These are phyloP conservation scores for Phoxinus dragarum DNA, from an alignment of 2,797 vertebrate species.

Conservation along the genomic window DNA sequence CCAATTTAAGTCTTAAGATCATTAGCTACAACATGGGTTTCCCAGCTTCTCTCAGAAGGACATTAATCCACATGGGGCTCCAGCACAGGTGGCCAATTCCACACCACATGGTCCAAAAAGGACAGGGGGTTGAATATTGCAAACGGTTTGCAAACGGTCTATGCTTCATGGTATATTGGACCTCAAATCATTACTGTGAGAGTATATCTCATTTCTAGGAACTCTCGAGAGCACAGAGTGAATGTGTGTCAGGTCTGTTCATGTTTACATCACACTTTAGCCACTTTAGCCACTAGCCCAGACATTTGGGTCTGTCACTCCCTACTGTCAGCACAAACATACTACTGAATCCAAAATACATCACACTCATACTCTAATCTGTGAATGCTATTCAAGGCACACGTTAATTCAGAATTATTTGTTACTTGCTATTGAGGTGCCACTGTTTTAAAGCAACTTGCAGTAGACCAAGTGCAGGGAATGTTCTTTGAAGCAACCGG, in stretches of 20 bases:
- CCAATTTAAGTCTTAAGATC: slow-evolving; percentile 44
- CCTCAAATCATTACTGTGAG: background rate
- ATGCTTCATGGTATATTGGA: background rate
- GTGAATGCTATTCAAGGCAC: background rate
- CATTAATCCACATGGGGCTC: slow-evolving; percentile 19
- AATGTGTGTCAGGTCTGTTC: slow-evolving; percentile 18
- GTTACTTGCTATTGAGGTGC: background rate
- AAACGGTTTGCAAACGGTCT: background rate
- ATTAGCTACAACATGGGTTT: slow-evolving; percentile 44
- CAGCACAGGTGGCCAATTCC: slow-evolving; percentile 15
- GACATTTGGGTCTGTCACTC: slow-evolving; percentile 43
- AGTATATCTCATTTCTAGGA: background rate
- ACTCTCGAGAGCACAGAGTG: background rate
- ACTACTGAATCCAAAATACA: slow-evolving; percentile 45
- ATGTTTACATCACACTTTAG: slow-evolving; percentile 55
- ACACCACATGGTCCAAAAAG: background rate
- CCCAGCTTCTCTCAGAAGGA: slow-evolving; percentile 13
- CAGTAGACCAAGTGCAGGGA: background rate
- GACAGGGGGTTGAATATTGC: background rate
- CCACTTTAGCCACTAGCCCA: slow-evolving; percentile 1
- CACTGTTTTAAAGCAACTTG: background rate
- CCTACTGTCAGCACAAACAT: slow-evolving; percentile 32
- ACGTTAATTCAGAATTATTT: background rate
- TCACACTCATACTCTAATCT: background rate
- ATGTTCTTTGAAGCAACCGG: background rate